Percentiles rank a stretch among this genome's conserved stretches.
These are phyloP conservation scores for Sigmodon hispidus DNA, from an alignment of 2,113 vertebrate species.

Conservation along the genomic window DNA sequence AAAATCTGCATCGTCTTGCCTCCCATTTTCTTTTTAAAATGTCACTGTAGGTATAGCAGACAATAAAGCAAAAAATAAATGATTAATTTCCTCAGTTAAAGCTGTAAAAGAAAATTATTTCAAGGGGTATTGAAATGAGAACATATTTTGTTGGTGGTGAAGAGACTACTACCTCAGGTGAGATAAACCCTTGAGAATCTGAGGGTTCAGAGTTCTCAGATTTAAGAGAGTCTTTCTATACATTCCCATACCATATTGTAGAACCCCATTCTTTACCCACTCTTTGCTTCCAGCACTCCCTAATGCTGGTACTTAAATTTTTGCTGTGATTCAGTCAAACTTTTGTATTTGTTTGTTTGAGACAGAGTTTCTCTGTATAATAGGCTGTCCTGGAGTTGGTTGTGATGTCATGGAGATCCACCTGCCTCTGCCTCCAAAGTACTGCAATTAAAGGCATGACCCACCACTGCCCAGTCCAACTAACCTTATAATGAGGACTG, in stretches of 20 bases:
- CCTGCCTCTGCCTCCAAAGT: too few species aligned
- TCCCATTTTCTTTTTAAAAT: not conserved
- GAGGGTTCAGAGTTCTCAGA: not conserved
- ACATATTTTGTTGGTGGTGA: not conserved
- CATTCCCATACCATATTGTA: not conserved
- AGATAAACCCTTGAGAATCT: not conserved
- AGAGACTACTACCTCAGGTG: not conserved
- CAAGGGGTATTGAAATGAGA: not conserved
- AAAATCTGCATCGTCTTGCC: not conserved
- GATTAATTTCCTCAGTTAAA: not conserved
- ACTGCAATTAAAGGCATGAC: too few species aligned
- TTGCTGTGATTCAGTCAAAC: not conserved
- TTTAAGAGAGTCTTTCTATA: not conserved
- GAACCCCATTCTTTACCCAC: not conserved
- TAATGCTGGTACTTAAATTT: not conserved
- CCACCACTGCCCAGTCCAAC: too few species aligned
- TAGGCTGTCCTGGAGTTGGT: too few species aligned
- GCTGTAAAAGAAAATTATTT: not conserved
- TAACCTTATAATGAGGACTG: not conserved
- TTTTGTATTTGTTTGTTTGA: too few species aligned
- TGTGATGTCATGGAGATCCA: too few species aligned
- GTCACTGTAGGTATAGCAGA: not conserved
- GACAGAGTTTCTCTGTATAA: too few species aligned
- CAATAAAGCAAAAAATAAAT: too few species aligned
- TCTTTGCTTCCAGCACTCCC: not conserved